These are phyloP conservation scores for Drosophila orosa DNA, from an alignment of 1,140 invertebrate species.

Conservation along the genomic window DNA sequence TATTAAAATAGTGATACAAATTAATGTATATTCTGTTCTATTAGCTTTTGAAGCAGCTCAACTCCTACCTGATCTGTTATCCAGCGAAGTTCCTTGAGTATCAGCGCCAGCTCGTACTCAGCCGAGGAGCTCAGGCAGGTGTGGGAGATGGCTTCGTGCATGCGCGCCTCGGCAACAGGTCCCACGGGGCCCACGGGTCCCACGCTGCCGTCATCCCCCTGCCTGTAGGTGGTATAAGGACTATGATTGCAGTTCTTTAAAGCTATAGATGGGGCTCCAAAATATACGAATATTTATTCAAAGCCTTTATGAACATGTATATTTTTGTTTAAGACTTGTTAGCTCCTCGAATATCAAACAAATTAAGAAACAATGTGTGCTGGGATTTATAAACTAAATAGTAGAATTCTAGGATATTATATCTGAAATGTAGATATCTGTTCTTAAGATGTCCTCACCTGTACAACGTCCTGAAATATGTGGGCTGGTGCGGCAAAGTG, in stretches of 20 bases:
- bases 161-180: conserved; percentile 72
- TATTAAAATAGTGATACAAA: no score
- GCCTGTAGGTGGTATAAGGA: conserved; percentile 46
- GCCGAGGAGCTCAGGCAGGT: conserved; percentile 88
- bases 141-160: conserved; percentile 84
- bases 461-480: conserved; percentile 83
- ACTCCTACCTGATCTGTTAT: conserved; percentile 87
- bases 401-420: not conserved
- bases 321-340: no score
- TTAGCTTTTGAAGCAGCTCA: not conserved
- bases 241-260: not conserved
- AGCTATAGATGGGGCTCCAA: not conserved
- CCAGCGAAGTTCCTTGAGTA: conserved; percentile 96
- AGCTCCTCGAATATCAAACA: no score
- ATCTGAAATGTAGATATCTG: no score
- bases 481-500: conserved; percentile 81
- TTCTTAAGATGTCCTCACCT: conserved; percentile 53
- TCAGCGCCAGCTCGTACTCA: conserved; percentile 94
- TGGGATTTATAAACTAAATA: no score
- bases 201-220: conserved; percentile 85
- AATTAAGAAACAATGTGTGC: no score
- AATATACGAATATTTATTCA: no score
- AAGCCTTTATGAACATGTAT: no score
- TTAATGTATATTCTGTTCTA: no score
- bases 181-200: conserved; percentile 84